Conservation (phyloP, 2,888 invertebrate species). For the Epiperipatus broadwayi region DNA sequence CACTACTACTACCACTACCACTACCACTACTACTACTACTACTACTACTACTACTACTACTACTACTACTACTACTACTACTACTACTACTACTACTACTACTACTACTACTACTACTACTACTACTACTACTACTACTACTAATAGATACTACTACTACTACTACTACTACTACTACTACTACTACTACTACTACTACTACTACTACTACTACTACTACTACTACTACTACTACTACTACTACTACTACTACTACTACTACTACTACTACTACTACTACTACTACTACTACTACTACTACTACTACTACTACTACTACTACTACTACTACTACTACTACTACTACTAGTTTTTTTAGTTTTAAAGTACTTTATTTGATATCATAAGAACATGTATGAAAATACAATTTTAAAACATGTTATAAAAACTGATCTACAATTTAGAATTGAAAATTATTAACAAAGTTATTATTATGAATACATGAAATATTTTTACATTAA, state of each 20-base stretch:
- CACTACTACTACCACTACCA: slow-evolving; percentile 3
- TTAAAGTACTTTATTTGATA: too few species aligned
- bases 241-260: slow-evolving; percentile 3
- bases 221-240: slow-evolving; percentile 3
- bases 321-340: not conserved
- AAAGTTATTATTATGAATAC: too few species aligned
- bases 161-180: slow-evolving; percentile 3
- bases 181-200: slow-evolving; percentile 3
- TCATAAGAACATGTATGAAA: too few species aligned
- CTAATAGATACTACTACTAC: slow-evolving; percentile 3
- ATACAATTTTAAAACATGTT: too few species aligned
- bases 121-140: slow-evolving; percentile 3
- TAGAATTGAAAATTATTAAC: too few species aligned
- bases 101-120: slow-evolving; percentile 3
- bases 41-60: slow-evolving; percentile 3
- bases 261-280: slow-evolving; percentile 3
- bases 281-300: slow-evolving; percentile 3
- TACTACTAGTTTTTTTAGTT: too few species aligned
- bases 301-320: slow-evolving; percentile 3
- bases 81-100: slow-evolving; percentile 3
- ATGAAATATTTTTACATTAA: too few species aligned
- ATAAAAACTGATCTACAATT: too few species aligned
- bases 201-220: slow-evolving; percentile 3
- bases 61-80: slow-evolving; percentile 1
- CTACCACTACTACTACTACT: slow-evolving; percentile 3